Base-by-base conservation (phyloP, 1,140 invertebrate genomes). In the Cotesia typhae region DNA sequence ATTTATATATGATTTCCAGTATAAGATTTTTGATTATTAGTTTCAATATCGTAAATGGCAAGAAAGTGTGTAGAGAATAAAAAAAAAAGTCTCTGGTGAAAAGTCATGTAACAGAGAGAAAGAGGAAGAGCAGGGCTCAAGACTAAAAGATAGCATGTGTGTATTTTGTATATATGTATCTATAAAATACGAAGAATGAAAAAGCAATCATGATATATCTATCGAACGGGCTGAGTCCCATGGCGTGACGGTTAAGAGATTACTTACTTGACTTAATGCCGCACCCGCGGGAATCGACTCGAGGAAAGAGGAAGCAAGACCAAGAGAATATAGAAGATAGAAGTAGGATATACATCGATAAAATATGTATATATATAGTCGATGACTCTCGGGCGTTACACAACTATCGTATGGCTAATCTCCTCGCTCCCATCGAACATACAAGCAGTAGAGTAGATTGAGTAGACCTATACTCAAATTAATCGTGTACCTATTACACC, bases 151-250 rank as follows among this genome's bases (percentile, higher is more conserved):
- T 2, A 28, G 28, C 28, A 28, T 28, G 28, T 28, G 28, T 28
- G 28, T 28, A 47, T 47, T 41, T 7, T 47, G 10, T 47, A 47
- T 47, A 41, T 4, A 47, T 47, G 10, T 47, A 47, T 47, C 5
- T 10, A 47, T 47, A 47, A 47, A 47, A 47, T 47, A 47, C 41
- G 10, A 47, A 47, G 77, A 77, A 76, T 73, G 70, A 78, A 80
- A 72, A 83, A 82, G 74, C 80, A 83, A 83, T 83, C 79, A 77
- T 74, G 77, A 81, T 82, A 82, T 82, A 77, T 77, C 74, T 72
- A 72, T 79, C 70, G 61, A 76, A 74, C 36, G 64, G 71, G 67
- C 73, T 53, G 70, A 66, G 76, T 78, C 74, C 75, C 78, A 78
- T 79, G 71, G 78, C 78, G 77, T 78, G 78, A 80, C 77, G 75